Percentiles rank a stretch among this genome's conserved stretches.
Evolutionary conservation across 2,888 invertebrate species (phyloP).

Genomic region (Rhamphomyia laevipes): DNA sequence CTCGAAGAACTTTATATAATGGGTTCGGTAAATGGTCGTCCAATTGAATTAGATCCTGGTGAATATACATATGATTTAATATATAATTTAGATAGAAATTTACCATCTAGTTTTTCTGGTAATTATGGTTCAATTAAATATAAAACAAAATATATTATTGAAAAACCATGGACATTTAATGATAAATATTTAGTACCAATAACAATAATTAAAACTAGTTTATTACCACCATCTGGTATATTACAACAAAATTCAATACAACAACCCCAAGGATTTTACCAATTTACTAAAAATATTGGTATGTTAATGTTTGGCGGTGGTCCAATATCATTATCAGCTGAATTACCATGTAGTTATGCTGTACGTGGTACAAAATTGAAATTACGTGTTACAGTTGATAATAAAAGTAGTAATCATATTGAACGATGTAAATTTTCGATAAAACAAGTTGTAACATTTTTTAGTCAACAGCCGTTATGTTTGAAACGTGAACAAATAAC

Average conservation of each 20-base stretch:
- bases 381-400: slow-evolving; percentile 32
- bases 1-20: slow-evolving; percentile 29
- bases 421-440: slow-evolving; percentile 34
- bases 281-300: slow-evolving; percentile 14
- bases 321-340: slow-evolving; percentile 31
- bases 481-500: slow-evolving; percentile 29
- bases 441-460: slow-evolving; percentile 29
- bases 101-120: slow-evolving; percentile 34
- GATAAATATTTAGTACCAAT: slow-evolving; percentile 33
- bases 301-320: slow-evolving; percentile 32
- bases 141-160: slow-evolving; percentile 33
- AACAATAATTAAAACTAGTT: slow-evolving; percentile 29
- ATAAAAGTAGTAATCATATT: slow-evolving; percentile 33
- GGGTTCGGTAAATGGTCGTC: slow-evolving; percentile 27
- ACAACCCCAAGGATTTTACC: slow-evolving; percentile 20
- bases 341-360: slow-evolving; percentile 28
- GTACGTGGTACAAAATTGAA: slow-evolving; percentile 29
- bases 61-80: slow-evolving; percentile 30
- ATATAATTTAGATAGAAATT: slow-evolving; percentile 25
- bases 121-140: slow-evolving; percentile 35
- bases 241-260: slow-evolving; percentile 24
- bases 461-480: slow-evolving; percentile 28
- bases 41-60: slow-evolving; percentile 28
- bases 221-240: slow-evolving; percentile 22
- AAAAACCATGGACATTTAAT: slow-evolving; percentile 36